These are phyloP conservation scores for Caradrina clavipalpis DNA, from an alignment of 2,888 invertebrate genomes.

Conservation along the genomic window DNA sequence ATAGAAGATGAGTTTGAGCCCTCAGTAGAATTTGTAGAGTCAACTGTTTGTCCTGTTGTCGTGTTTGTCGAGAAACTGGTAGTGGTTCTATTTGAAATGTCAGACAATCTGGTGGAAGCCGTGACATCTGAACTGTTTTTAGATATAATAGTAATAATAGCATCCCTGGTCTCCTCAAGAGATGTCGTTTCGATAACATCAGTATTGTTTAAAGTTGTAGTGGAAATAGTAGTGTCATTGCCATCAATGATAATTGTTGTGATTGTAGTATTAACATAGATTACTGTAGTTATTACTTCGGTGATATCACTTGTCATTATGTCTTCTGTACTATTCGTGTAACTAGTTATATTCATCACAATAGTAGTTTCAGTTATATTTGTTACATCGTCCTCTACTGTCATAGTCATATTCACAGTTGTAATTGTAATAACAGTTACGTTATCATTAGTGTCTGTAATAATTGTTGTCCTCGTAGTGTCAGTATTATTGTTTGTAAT, in stretches of 20 bases:
- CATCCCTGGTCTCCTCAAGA: slow-evolving; percentile 34
- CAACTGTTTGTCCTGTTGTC: slow-evolving; percentile 24
- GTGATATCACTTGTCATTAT: slow-evolving; percentile 38
- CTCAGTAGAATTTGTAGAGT: slow-evolving; percentile 9
- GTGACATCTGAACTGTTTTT: slow-evolving; percentile 43
- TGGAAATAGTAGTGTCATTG: slow-evolving; percentile 43
- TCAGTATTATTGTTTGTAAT: slow-evolving; percentile 45
- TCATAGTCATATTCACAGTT: slow-evolving; percentile 50
- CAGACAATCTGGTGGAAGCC: slow-evolving; percentile 17
- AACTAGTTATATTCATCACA: slow-evolving; percentile 51
- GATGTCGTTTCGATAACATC: slow-evolving; percentile 54
- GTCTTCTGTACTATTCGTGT: slow-evolving; percentile 43
- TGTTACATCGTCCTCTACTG: slow-evolving; percentile 43
- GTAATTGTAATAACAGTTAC: slow-evolving; percentile 45
- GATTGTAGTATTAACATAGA: slow-evolving; percentile 53
- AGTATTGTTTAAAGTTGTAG: slow-evolving; percentile 55
- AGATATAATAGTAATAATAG: slow-evolving; percentile 5
- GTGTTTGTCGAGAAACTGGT: slow-evolving; percentile 41
- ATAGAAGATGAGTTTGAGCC: slow-evolving; percentile 6
- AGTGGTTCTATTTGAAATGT: slow-evolving; percentile 41
- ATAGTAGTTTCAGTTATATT: slow-evolving; percentile 52
- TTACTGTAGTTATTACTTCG: slow-evolving; percentile 40
- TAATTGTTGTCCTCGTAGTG: slow-evolving; percentile 20
- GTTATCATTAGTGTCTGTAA: slow-evolving; percentile 38
- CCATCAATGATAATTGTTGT: slow-evolving; percentile 44